These are phyloP conservation scores for Philonicus albiceps DNA, from an alignment of 2,888 invertebrate genomes.

Conservation along the genomic window DNA sequence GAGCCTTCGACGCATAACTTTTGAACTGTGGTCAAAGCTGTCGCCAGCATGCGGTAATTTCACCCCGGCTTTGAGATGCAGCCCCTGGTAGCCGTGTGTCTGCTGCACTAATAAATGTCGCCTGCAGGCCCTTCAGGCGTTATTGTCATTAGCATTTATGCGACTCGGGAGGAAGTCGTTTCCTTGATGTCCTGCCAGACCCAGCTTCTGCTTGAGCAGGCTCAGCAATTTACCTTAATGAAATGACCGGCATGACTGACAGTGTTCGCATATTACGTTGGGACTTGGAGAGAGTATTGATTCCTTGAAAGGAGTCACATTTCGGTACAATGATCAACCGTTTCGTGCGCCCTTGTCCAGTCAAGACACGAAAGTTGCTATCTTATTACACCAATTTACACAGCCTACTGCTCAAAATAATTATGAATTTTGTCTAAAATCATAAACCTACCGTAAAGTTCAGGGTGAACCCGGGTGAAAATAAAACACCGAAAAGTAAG, in stretches of 20 bases:
- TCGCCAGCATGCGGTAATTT: not conserved
- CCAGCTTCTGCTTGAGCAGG: not conserved
- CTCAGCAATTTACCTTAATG: not conserved
- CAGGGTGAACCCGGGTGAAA: no score
- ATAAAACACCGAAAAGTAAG: no score
- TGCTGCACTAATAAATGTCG: conserved; percentile 1
- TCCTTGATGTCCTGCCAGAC: not conserved
- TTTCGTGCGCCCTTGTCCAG: not conserved
- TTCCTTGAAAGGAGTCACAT: not conserved
- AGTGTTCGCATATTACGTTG: not conserved
- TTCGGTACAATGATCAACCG: not conserved
- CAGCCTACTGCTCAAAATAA: not conserved
- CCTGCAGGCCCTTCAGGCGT: not conserved
- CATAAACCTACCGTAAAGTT: not conserved
- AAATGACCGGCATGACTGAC: not conserved
- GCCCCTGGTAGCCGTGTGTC: not conserved
- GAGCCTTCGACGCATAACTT: not conserved
- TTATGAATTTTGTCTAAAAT: not conserved
- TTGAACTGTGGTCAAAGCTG: not conserved
- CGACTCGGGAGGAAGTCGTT: not conserved
- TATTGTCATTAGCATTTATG: not conserved
- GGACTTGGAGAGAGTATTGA: not conserved
- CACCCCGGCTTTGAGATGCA: not conserved
- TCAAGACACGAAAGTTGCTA: not conserved
- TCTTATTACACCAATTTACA: not conserved